phyloP scores from a whole-genome alignment of 2,888 invertebrate species.

The Calliphora vomitoria region DNA sequence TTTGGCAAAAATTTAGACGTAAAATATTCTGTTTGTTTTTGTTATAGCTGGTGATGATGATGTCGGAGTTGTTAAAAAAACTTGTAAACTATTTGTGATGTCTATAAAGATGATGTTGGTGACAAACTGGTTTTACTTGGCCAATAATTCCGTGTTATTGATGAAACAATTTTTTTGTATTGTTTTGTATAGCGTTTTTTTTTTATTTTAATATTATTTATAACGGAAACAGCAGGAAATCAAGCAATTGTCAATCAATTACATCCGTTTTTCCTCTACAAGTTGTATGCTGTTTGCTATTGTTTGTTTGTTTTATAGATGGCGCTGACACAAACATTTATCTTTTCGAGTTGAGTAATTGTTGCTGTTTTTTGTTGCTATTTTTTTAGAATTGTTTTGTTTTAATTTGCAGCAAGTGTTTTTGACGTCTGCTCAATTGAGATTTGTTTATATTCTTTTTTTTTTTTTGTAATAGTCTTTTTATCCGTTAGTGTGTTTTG shows the following conservation, averaged over 20 bases:
- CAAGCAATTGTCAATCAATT: slow-evolving; percentile 74
- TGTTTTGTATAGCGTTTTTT: slow-evolving; percentile 14
- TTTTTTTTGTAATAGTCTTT: background rate
- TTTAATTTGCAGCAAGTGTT: slow-evolving; percentile 61
- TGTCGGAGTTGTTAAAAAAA: background rate
- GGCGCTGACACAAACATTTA: slow-evolving; percentile 67
- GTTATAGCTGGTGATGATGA: slow-evolving; percentile 36
- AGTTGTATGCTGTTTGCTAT: slow-evolving; percentile 30
- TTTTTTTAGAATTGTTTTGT: slow-evolving; percentile 29
- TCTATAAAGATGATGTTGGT: slow-evolving; percentile 13
- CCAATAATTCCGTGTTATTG: slow-evolving; percentile 23
- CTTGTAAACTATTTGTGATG: slow-evolving; percentile 33
- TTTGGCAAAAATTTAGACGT: slow-evolving; percentile 36
- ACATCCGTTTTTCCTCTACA: slow-evolving; percentile 69
- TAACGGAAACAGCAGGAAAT: slow-evolving; percentile 61
- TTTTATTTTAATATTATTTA: slow-evolving; percentile 40
- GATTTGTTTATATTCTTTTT: background rate
- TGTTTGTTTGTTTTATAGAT: slow-evolving; percentile 58
- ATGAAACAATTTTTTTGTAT: background rate
- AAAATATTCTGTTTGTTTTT: slow-evolving; percentile 45
- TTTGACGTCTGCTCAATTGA: slow-evolving; percentile 39
- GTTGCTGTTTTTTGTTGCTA: slow-evolving; percentile 17
- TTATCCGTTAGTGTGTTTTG: slow-evolving; percentile 19
- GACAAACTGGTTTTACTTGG: slow-evolving; percentile 46
- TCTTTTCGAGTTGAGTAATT: slow-evolving; percentile 49